Base-by-base conservation (phyloP, 2,888 invertebrate genomes). In the Drosophila robusta region DNA sequence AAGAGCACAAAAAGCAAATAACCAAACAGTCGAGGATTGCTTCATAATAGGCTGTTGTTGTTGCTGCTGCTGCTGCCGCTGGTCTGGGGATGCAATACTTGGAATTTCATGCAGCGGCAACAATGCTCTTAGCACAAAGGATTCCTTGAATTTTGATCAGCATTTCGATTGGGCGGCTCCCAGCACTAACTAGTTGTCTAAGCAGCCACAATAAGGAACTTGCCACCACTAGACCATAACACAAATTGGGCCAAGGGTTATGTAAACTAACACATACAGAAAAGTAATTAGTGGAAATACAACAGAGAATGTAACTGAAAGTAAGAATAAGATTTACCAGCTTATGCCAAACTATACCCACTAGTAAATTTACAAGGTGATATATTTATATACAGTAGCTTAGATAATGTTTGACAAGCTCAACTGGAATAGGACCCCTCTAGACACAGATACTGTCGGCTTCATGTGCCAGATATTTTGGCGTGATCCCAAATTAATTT, bases 111-210 rank as follows among this genome's bases (percentile, higher is more conserved):
- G 70, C 80, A 86, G 72, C 70, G 72, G 81, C 75, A 84, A 87
- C 78, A 84, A 83, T 62, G 62, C 46, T 62, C 62, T 24, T 61
- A 72, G 85, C 70, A 75, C 81, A 87, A 84, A 83, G 87, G 87
- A 87, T 83, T 83, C 87, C 76, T 63, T 87, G 83, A 83, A 83
- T 80, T 83, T 86, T 68, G 87, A 83, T 87, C 70, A 70, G 62
- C 61, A 57, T 69, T 71, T 71, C 70, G 75, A 78, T 87, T 82
- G 70, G 73, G 60, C 74, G 77, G 71, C 61, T 54, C 62, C 24
- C 54, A 44, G 29, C 47, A 38, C 60, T 77, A 63, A 77, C 69
- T 80, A 80, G 77, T 41, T 54, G 38, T 49, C 54, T 64, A 65
- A 65, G 64, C 41, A 46, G 64, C 64, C 44, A 7, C 44, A 12